Conservation (phyloP, 1,140 invertebrate genomes). For the Triops longicaudatus region DNA sequence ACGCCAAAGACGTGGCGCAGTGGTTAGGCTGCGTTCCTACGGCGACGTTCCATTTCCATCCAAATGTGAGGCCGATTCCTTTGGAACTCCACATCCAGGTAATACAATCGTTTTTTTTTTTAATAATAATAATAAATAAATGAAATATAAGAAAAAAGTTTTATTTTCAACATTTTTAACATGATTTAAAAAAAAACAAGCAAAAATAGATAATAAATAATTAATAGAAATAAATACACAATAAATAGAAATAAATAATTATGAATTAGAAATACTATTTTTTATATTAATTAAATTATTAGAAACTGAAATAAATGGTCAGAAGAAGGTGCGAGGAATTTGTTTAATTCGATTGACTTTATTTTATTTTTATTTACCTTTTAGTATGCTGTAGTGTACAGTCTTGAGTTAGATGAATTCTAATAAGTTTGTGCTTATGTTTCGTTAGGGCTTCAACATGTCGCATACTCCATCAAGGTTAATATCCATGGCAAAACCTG, state of each 20-base stretch:
- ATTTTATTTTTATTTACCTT: not conserved
- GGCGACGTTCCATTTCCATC: conserved; percentile 96
- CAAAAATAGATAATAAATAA: no score
- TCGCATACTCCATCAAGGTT: conserved; percentile 92
- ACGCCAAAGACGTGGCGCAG: conserved; percentile 89
- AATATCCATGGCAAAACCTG: conserved; percentile 94
- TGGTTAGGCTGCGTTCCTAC: conserved; percentile 93
- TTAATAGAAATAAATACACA: no score
- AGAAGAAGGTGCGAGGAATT: not conserved
- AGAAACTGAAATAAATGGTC: not conserved
- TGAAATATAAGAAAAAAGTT: not conserved
- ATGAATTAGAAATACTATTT: no score
- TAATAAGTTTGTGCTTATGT: conserved; percentile 9
- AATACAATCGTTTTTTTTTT: not conserved
- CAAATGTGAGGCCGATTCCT: conserved; percentile 88
- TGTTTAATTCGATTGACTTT: not conserved
- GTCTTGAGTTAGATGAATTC: not conserved
- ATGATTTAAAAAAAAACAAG: no score
- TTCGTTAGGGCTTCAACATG: conserved; percentile 80
- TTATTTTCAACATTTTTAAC: no score
- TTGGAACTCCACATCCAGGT: conserved; percentile 87
- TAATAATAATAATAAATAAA: not conserved
- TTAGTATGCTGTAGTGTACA: not conserved
- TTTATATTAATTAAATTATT: no score
- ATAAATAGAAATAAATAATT: no score